These are phyloP conservation scores for Galbula dea DNA, from an alignment of 2,113 vertebrate genomes.

Conservation along the genomic window DNA sequence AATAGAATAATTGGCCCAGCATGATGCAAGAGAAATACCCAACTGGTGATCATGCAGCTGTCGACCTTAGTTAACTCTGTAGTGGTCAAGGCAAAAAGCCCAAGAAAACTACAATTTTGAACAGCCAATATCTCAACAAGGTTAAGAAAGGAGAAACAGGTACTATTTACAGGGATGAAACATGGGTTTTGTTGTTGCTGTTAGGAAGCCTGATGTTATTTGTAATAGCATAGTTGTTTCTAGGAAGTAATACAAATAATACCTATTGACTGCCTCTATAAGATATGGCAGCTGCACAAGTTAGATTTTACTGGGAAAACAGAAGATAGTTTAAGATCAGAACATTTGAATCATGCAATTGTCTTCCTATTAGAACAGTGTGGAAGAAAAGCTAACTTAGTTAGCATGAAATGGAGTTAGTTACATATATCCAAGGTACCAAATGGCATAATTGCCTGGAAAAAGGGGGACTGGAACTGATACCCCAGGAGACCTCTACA, in stretches of 20 bases:
- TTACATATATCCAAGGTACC: neutral
- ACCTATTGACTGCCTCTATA: neutral
- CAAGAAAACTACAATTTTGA: neutral
- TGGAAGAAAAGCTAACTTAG: neutral
- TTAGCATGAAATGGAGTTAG: neutral
- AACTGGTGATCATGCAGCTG: neutral
- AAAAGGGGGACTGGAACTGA: neutral
- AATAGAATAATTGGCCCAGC: neutral
- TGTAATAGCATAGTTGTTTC: neutral
- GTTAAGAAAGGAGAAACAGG: neutral
- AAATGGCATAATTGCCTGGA: neutral
- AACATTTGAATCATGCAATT: neutral
- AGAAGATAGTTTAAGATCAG: neutral
- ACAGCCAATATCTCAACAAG: neutral
- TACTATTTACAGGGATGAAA: neutral
- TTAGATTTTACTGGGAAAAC: neutral
- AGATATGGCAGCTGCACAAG: neutral
- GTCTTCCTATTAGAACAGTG: neutral
- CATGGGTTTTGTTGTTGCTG: neutral
- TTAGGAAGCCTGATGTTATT: neutral
- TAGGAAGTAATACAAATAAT: neutral
- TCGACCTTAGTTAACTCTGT: accelerated
- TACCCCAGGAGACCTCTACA: neutral
- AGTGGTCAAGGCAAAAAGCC: neutral
- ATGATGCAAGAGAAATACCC: slow-evolving; percentile 5